A percentile compares a stretch with the other conserved stretches of the same genome.
phyloP scores from a whole-genome alignment of 2,113 vertebrate genomes.

The Eptesicus fuscus region DNA sequence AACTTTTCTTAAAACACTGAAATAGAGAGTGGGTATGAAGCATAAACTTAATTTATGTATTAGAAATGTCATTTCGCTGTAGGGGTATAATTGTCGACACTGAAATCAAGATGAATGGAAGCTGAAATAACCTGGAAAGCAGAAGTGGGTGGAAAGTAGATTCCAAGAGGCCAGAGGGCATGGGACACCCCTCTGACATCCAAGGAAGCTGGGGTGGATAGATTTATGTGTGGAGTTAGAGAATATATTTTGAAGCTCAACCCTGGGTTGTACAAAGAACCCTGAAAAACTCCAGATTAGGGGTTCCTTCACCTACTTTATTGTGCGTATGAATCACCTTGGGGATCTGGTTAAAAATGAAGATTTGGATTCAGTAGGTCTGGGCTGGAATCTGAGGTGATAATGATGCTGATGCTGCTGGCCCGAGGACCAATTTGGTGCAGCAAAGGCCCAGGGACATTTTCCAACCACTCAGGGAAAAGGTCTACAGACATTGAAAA shows the following conservation, averaged over 20 bases:
- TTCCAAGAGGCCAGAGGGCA: not conserved
- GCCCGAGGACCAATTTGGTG: not conserved
- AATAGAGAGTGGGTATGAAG: not conserved
- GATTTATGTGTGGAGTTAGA: not conserved
- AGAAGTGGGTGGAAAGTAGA: not conserved
- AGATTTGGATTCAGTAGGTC: not conserved
- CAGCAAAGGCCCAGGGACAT: not conserved
- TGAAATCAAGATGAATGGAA: conserved; percentile 22
- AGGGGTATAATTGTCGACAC: not conserved
- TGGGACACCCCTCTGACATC: not conserved
- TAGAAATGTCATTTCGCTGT: not conserved
- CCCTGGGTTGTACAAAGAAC: not conserved
- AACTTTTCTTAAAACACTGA: conserved; percentile 28
- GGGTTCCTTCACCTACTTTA: not conserved
- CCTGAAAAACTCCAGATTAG: not conserved
- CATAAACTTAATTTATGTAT: conserved; percentile 3
- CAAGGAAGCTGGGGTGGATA: not conserved
- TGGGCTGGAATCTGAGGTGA: not conserved
- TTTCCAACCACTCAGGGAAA: not conserved
- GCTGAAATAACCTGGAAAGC: not conserved
- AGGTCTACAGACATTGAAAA: not conserved
- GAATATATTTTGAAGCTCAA: not conserved
- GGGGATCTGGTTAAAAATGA: not conserved
- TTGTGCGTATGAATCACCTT: not conserved
- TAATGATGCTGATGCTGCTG: not conserved